phyloP scores from a whole-genome alignment of 2,113 vertebrate genomes.

The Caranx melampygus region DNA sequence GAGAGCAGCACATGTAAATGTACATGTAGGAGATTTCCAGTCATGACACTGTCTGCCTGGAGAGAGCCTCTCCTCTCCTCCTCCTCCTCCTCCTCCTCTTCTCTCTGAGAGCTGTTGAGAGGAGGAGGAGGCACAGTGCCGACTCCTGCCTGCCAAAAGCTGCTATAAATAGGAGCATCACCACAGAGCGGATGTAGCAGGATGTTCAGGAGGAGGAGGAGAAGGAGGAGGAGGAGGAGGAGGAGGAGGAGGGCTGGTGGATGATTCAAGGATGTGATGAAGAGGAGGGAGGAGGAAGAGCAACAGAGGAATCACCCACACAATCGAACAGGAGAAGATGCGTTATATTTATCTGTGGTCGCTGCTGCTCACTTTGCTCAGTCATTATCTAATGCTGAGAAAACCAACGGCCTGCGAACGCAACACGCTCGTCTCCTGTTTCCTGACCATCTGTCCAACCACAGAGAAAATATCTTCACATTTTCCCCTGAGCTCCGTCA shows the following conservation, averaged over 20 bases:
- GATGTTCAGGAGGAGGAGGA: constrained; percentile 51
- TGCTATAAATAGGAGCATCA: constrained; percentile 80
- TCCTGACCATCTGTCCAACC: no score
- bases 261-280: constrained; percentile 60
- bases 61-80: constrained; percentile 28
- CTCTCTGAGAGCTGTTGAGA: constrained; percentile 28
- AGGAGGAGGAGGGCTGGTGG: constrained; percentile 37
- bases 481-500: no score
- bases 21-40: constrained; percentile 39
- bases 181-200: constrained; percentile 46
- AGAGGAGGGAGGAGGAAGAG: constrained; percentile 6
- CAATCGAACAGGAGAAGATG: background rate
- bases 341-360: background rate
- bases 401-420: no score
- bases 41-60: constrained; percentile 42
- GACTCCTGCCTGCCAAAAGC: constrained; percentile 65
- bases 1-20: background rate
- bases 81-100: constrained; percentile 27
- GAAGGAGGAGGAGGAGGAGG: constrained; percentile 43
- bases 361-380: background rate
- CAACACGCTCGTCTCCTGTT: no score
- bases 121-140: constrained; percentile 21
- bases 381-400: no score
- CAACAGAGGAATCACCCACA: constrained; percentile 4
- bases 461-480: no score